Evolutionary conservation across 2,113 vertebrate species (phyloP), one percentile per base, ranked within the genome.

Genomic region (Albula goreensis): DNA sequence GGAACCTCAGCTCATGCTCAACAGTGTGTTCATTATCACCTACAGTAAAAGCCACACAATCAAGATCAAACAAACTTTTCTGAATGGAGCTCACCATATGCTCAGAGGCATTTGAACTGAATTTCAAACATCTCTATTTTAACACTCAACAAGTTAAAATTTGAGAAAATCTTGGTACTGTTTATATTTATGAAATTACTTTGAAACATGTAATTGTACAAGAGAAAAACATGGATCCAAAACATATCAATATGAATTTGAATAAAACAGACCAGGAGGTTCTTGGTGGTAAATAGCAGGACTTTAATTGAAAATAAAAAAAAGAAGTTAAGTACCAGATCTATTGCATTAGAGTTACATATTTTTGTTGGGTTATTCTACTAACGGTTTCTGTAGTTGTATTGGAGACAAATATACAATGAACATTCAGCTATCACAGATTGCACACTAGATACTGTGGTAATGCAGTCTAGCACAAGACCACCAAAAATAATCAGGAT

Each of bases 401-500:
- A 96, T 96, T 97, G 95, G 97, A 98, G 96, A 98, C 97, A 98
- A 97, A 97, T 96, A 97, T 96, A 98, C 97, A 98, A 95, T 96
- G 94, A 97, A 98, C 97, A 99, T 97, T 98, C 97, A 98, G 96
- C 96, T 96, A 97, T 96, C 97, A 98, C 97, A 97, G 96, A 97
- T 96, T 97, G 97, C 97, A 98, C 97, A 97, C 96, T 96, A 96
- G 96, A 96, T 96, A 95, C 93, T 93, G 93, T 94, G 97, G 95
- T 95, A 97, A 96, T 94, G 98, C 95, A 97, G 97, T 96, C 96
- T 96, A 96, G 96, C 96, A 97, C 95, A 94, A 96, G 95, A 97
- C 97, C 97, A 97, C 96, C 97, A 96, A 97, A 95, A 92, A 87
- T 87, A 87, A 86, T 83, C 86, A 92, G 89, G 81, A 89, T 50